Base-by-base conservation (phyloP, 2,888 invertebrate species). In the Andrena praecox region DNA sequence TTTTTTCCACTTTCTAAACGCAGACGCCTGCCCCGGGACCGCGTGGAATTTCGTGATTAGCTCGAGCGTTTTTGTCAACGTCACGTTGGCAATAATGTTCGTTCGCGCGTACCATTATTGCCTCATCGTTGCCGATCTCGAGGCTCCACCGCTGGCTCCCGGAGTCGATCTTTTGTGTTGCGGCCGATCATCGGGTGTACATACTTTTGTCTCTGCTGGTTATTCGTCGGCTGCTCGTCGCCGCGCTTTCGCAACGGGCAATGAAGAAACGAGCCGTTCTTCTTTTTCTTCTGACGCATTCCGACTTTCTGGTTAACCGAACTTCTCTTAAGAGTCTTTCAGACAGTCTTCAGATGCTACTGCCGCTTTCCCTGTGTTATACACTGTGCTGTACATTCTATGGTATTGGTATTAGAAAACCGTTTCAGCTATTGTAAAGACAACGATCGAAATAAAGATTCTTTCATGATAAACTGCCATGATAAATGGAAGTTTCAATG, bases 1-100 rank as follows among this genome's bases (percentile, higher is more conserved):
- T 92, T 91, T 93, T 93, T 91, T 91, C 83, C 89, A 91, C 93
- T 93, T 93, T 93, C 93, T 93, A 93, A 92, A 91, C 88, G 86
- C 82, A 80, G 85, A 86, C 85, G 85, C 87, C 85, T 54, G 68
- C 29, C 35, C 42, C 16, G 77, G 86, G 87, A 88, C 82, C 84
- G 87, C 86, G 85, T 80, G 90, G 90, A 90, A 91, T 92, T 92
- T 91, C 87, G 90, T 90, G 91, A 92, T 93, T 92, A 90, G 90
- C 87, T 85, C 82, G 87, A 76, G 33, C 54, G 84, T 87, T 89
- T 90, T 88, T 89, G 90, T 90, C 89, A 85, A 87, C 82, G 77
- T 83, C 87, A 82, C 84, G 89, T 92, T 92, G 90, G 92, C 91
- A 92, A 93, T 92, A 92, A 91, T 92, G 92, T 87, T 92, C 93